Base-by-base conservation (phyloP, 2,113 vertebrate species). In the Erinaceus europaeus region DNA sequence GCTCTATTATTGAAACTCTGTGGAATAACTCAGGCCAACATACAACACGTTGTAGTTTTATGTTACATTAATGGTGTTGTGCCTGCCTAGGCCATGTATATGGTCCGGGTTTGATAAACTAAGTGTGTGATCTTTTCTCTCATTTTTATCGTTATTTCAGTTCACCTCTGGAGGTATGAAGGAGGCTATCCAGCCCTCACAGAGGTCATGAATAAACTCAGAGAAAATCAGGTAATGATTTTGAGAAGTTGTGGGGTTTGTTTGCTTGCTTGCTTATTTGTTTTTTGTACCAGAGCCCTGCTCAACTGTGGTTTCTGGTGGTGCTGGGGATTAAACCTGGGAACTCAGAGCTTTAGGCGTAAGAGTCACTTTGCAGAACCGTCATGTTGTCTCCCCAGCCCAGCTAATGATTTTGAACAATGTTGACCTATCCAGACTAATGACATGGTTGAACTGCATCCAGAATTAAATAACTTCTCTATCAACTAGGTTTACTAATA, bases 131-230 rank as follows among this genome's bases (percentile, higher is more conserved):
- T 97, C 92, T 95, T 95, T n/a, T n/a, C n/a, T n/a, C n/a, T n/a
- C n/a, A n/a, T n/a, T n/a, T n/a, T 89, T 61, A 44, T 91, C 89
- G 95, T 93, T 95, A 44, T 98, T 98, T 90, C 97, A 99, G 99
- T 99, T 94, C 99, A 99, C 94, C 97, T 99, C 88, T 99, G 99
- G 99, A 97, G 98, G 88, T 99, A 99, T 20, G 98, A 98, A 91
- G 99, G 99, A 96, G 99, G 99, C 87, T 99, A 99, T 82, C 99
- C 99, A n/a, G 99, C 99, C 89, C 98, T 99, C 90, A 99, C 98
- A 20, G 98, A 99, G 91, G 99, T 99, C 97, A 99, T 99, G 99
- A 99, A 72, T 95, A 99, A 99, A 96, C 98, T 99, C 93, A 98
- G 96, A 94, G 97, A 98, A 95, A 99, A 99, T 95, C 97, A 98